Base-by-base conservation (phyloP, 2,113 vertebrate species). In the Monopterus albus region DNA sequence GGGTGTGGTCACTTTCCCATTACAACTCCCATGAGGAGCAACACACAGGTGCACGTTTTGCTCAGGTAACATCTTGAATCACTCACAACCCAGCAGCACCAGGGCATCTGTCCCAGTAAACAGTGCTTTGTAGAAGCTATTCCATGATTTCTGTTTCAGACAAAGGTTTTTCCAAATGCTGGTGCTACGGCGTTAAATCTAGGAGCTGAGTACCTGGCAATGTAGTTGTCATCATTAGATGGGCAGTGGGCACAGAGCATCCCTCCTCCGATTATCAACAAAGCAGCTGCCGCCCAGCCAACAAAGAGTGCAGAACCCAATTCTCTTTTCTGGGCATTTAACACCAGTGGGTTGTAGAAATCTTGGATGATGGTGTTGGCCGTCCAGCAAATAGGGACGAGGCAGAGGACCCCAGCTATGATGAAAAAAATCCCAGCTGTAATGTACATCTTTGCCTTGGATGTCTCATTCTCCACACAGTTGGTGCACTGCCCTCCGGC, bases 401-500 rank as follows among this genome's bases (percentile, higher is more conserved):
- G 84, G 51, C 72, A 84, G n/a, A 94, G 80, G 26, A 93, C 2
- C 0, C 88, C 93, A 3, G 91, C 68, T 0, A 72, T 8, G 23
- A 94, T 91, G 85, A 93, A 94, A 35, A 83, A 28, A 3, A 92
- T 88, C 0, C 93, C 93, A 0, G 92, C 36, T 2, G 82, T 72
- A 0, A 93, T 69, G 26, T 77, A 91, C 51, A 94, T 86, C 69
- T 93, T 94, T 18, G 20, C 21, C 61, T 94, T 94, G 40, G 91
- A 25, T 0, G 12, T 1, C 4, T n/a, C n/a, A 2, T 94, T 88
- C 47, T 94, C 92, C 77, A 94, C 86, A 78, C 92, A 94, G 84
- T 93, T 94, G 12, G 93, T 94, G 76, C 92, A 94, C 69, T 94
- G 94, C 13, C 91, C 94, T 33, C 94, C 94, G 0, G 82, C 80